phyloP scores from a whole-genome alignment of 2,113 vertebrate genomes.

The Paratilapia polleni region DNA sequence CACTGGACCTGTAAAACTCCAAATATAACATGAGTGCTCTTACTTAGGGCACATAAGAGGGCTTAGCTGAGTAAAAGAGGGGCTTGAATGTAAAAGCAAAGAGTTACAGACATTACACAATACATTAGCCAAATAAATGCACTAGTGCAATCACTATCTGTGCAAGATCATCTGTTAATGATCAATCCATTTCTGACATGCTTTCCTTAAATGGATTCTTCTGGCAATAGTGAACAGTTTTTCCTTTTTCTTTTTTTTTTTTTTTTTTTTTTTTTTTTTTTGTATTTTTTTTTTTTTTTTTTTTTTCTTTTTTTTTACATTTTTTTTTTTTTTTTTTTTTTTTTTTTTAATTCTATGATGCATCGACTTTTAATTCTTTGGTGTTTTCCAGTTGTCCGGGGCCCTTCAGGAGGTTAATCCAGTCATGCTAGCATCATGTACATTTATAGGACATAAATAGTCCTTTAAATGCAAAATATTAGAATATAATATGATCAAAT shows the following conservation, averaged over 20 bases:
- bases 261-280: too few species aligned
- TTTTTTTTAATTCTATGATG: too few species aligned
- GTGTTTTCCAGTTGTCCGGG: too few species aligned
- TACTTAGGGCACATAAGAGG: background rate
- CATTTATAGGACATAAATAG: too few species aligned
- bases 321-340: too few species aligned
- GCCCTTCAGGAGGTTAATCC: too few species aligned
- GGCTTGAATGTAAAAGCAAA: background rate
- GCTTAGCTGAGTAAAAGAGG: background rate
- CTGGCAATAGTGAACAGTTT: background rate
- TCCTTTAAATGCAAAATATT: too few species aligned
- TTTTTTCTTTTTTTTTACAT: too few species aligned
- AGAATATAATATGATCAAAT: background rate
- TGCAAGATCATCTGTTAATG: background rate
- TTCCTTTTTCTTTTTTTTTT: background rate
- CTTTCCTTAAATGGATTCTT: fast-evolving
- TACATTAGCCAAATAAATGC: too few species aligned
- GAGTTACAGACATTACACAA: background rate
- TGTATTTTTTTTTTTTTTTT: too few species aligned
- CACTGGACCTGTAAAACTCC: background rate
- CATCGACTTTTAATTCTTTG: too few species aligned
- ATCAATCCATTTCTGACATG: background rate
- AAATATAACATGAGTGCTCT: background rate
- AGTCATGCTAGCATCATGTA: too few species aligned
- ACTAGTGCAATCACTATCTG: background rate